phyloP scores from a whole-genome alignment of 2,888 invertebrate genomes.

The Troilus luridus region DNA sequence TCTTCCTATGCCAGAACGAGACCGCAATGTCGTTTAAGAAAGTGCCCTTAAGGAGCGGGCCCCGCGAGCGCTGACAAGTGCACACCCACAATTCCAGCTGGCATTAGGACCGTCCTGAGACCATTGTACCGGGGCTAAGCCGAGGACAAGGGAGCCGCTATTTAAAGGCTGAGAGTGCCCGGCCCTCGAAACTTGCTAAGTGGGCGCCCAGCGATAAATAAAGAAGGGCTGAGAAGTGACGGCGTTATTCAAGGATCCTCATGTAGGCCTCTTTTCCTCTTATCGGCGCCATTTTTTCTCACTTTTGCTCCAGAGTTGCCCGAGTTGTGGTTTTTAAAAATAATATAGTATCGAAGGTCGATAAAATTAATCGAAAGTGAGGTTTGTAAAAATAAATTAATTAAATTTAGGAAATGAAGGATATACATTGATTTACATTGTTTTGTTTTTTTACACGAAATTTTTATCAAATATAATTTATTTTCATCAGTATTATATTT shows the following conservation, averaged over 20 bases:
- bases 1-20: not conserved
- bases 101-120: not conserved
- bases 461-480: no score
- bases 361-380: not conserved
- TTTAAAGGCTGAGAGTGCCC: not conserved
- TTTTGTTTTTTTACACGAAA: no score
- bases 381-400: no score
- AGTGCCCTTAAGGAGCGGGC: not conserved
- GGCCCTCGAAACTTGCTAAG: constrained; percentile 2
- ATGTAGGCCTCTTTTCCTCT: not conserved
- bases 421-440: no score
- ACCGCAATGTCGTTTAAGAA: not conserved
- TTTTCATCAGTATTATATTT: not conserved
- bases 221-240: constrained; percentile 14
- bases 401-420: no score
- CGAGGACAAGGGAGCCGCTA: not conserved
- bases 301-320: not conserved
- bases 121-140: not conserved
- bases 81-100: not conserved
- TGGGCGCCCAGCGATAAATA: constrained; percentile 34
- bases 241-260: constrained; percentile 31
- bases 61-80: not conserved
- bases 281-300: not conserved
- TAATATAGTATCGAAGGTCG: not conserved
- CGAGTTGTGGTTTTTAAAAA: not conserved